Evolutionary conservation across 2,888 invertebrate genomes (phyloP).

Genomic region (Synergus itoensis): DNA sequence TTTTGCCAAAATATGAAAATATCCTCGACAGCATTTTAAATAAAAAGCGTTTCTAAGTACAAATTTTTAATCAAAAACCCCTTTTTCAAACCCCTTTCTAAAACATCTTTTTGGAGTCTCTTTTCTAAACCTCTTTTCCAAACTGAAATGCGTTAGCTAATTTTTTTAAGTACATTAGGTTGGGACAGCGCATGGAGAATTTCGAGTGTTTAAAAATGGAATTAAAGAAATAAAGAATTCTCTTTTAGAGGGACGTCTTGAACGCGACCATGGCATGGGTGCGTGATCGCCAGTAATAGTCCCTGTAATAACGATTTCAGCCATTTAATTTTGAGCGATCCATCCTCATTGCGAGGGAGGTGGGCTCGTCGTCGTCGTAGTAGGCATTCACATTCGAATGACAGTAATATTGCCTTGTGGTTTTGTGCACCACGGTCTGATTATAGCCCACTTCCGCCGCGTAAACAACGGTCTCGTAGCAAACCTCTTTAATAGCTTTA

Average conservation of each 20-base stretch:
- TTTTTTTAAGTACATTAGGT: too few species aligned
- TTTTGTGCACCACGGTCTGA: constrained; percentile 73
- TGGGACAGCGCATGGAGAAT: too few species aligned
- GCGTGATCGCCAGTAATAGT: constrained; percentile 39
- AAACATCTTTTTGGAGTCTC: too few species aligned
- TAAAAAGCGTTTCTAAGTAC: too few species aligned
- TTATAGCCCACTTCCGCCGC: constrained; percentile 74
- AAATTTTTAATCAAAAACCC: too few species aligned
- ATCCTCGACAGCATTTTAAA: too few species aligned
- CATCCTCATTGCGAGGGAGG: constrained; percentile 66
- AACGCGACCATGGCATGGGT: not conserved
- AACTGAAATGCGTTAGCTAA: not conserved
- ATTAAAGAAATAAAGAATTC: constrained; percentile 3
- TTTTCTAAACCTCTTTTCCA: too few species aligned
- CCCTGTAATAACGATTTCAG: constrained; percentile 54
- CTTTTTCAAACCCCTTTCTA: too few species aligned
- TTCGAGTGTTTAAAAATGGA: not conserved
- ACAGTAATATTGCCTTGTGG: constrained; percentile 75
- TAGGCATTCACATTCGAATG: constrained; percentile 68
- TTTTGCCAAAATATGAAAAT: constrained; percentile 14
- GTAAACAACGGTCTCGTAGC: constrained; percentile 72
- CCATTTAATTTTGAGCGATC: constrained; percentile 62
- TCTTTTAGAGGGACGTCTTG: not conserved
- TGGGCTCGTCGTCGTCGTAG: constrained; percentile 52
- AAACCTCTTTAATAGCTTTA: constrained; percentile 68